phyloP scores from a whole-genome alignment of 2,113 vertebrate species.

The Podarcis muralis region DNA sequence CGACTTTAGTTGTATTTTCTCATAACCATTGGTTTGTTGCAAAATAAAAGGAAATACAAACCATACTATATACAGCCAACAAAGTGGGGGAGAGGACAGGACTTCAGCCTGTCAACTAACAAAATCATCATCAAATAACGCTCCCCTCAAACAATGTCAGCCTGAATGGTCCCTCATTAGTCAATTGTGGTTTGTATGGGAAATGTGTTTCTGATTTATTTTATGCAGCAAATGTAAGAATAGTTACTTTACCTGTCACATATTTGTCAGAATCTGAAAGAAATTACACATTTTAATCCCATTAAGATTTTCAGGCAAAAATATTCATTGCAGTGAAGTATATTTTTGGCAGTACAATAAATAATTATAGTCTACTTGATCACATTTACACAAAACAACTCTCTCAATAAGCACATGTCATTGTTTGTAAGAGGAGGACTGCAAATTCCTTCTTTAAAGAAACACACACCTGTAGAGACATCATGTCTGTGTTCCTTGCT shows the following conservation, averaged over 20 bases:
- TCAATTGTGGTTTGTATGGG: not conserved
- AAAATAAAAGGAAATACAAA: not conserved
- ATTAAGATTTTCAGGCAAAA: not conserved
- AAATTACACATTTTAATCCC: not conserved
- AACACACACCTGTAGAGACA: not conserved
- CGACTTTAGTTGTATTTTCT: not conserved
- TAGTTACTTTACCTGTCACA: not conserved
- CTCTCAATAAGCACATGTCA: no score
- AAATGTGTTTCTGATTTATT: not conserved
- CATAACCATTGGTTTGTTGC: not conserved
- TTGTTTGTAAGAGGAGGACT: not conserved
- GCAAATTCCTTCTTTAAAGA: not conserved
- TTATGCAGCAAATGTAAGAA: not conserved
- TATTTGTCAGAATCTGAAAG: not conserved
- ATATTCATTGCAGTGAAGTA: not conserved
- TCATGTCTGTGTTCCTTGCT: no score
- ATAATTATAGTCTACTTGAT: not conserved
- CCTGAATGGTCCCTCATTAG: not conserved
- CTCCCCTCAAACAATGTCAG: not conserved
- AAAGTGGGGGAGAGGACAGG: not conserved
- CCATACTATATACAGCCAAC: not conserved
- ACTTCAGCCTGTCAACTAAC: not conserved
- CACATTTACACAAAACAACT: not conserved
- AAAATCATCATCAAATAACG: not conserved
- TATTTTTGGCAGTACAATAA: not conserved